Evolutionary conservation across 2,113 vertebrate genomes (phyloP).

Genomic region (Rhynchomys soricoides): DNA sequence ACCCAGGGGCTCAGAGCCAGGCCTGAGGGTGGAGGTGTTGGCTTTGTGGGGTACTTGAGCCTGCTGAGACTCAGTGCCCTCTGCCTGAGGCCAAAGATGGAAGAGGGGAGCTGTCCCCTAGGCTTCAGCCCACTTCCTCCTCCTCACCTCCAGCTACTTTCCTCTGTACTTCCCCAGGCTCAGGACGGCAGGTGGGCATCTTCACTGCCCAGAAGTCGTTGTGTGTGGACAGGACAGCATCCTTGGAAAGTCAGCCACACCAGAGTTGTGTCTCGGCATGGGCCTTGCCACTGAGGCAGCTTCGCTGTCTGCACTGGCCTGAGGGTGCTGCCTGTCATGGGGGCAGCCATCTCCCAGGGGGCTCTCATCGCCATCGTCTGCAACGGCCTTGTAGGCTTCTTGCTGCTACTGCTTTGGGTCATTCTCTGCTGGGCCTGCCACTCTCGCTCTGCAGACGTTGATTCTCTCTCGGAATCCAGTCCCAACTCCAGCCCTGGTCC

Average conservation of each 20-base stretch:
- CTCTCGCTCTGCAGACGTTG: slow-evolving; percentile 82
- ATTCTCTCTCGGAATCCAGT: slow-evolving; percentile 79
- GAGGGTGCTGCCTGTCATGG: slow-evolving; percentile 83
- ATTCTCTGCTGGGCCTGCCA: slow-evolving; percentile 90
- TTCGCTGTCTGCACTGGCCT: slow-evolving; percentile 53
- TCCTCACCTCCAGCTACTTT: slow-evolving; percentile 51
- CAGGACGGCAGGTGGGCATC: slow-evolving; percentile 53
- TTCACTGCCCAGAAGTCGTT: slow-evolving; percentile 32
- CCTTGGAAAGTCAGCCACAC: slow-evolving; percentile 9
- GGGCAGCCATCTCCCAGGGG: slow-evolving; percentile 86
- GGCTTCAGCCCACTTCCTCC: background rate
- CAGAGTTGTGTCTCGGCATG: slow-evolving; percentile 51
- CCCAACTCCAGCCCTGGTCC: slow-evolving; percentile 81
- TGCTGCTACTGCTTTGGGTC: slow-evolving; percentile 87
- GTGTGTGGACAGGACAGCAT: slow-evolving; percentile 35
- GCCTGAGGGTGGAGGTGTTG: background rate
- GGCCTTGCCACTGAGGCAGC: slow-evolving; percentile 55
- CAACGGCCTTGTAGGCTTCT: slow-evolving; percentile 86
- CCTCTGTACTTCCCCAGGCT: slow-evolving; percentile 57
- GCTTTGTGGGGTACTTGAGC: background rate
- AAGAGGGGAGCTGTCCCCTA: background rate
- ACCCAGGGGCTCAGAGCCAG: slow-evolving; percentile 43
- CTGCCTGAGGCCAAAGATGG: background rate
- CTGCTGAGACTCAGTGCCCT: background rate
- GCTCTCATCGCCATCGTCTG: slow-evolving; percentile 88